phyloP scores from a whole-genome alignment of 2,888 invertebrate species.

The Terebella lapidaria region DNA sequence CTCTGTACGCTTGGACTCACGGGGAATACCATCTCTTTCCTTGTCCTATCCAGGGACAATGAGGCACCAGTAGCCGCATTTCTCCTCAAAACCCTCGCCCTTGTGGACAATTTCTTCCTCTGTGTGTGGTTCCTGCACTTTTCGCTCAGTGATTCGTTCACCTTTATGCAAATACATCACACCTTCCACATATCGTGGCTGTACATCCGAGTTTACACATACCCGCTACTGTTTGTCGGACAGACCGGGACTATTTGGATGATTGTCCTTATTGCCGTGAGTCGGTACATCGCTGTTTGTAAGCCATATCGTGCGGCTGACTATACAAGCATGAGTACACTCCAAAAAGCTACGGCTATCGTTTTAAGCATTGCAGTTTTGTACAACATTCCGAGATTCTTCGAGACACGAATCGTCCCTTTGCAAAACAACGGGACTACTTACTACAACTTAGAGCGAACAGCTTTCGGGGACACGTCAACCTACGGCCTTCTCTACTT shows the following conservation, averaged over 20 bases:
- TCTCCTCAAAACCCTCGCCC: constrained; percentile 24
- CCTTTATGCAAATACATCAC: too few relatives aligned
- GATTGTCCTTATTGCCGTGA: constrained; percentile 26
- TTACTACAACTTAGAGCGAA: background rate
- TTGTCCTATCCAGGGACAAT: constrained; percentile 22
- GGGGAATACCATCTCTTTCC: constrained; percentile 27
- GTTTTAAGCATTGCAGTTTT: constrained; percentile 19
- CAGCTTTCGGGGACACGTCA: background rate
- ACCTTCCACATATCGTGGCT: constrained; percentile 21
- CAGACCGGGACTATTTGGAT: too few relatives aligned
- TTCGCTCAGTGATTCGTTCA: too few relatives aligned
- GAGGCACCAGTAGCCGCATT: constrained; percentile 21
- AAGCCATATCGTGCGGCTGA: constrained; percentile 22
- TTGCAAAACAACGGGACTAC: too few relatives aligned
- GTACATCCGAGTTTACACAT: constrained; percentile 27
- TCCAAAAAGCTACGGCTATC: constrained; percentile 12
- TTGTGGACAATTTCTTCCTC: constrained; percentile 26
- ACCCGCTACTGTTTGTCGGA: constrained; percentile 25
- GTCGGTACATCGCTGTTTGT: constrained; percentile 28
- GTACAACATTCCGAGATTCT: constrained; percentile 32
- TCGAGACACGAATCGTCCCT: too few relatives aligned
- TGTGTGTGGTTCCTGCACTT: constrained; percentile 21
- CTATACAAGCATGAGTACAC: constrained; percentile 8
- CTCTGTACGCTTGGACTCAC: constrained; percentile 24
- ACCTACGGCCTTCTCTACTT: background rate